Base-by-base conservation (phyloP, 2,797 vertebrate species). In the Propithecus perrieri region DNA sequence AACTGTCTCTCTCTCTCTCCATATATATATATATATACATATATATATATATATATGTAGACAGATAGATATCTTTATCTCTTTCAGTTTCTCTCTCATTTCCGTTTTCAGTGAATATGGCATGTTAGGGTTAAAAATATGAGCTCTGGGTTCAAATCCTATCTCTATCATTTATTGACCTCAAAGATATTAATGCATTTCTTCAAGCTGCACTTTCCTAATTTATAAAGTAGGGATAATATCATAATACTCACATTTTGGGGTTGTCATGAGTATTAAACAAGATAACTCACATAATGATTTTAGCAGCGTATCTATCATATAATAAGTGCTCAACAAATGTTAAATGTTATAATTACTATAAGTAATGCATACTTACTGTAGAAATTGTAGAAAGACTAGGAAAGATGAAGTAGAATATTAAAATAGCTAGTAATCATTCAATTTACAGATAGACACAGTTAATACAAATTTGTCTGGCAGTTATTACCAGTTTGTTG, bases 351-450 rank as follows among this genome's bases (percentile, higher is more conserved):
- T 55, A 30, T 43, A 35, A 69, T 33, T 80, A 48, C 7, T 61
- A 12, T 46, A 79, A 15, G 22, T 63, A 48, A 53, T 48, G 4
- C 22, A 69, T 69, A 4, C 30, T 61, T 88, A 72, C 10, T 46
- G 18, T 30, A 6, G 48, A 83, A 83, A 86, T n/a, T 61, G 15
- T 18, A 87, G 1, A 35, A 85, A 55, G 55, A 17, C 59, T 53
- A 11, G 6, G 33, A 41, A 72, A 91, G n/a, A 41, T 33, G 75
- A 79, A 3, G 15, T 20, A 74, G 20, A 53, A 18, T 41, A 89
- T 69, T 65, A 86, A 97, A 75, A 89, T 59, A 26, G 17, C 5
- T n/a, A 81, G 11, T 53, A 61, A 80, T n/a, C 18, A 71, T 9
- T 55, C 69, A 63, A 20, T 55, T 85, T 92, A 85, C 87, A 88